A percentile compares a stretch with the other conserved stretches of the same genome.
phyloP scores from a whole-genome alignment of 1,140 invertebrate species.

The Drosophila pachea region DNA sequence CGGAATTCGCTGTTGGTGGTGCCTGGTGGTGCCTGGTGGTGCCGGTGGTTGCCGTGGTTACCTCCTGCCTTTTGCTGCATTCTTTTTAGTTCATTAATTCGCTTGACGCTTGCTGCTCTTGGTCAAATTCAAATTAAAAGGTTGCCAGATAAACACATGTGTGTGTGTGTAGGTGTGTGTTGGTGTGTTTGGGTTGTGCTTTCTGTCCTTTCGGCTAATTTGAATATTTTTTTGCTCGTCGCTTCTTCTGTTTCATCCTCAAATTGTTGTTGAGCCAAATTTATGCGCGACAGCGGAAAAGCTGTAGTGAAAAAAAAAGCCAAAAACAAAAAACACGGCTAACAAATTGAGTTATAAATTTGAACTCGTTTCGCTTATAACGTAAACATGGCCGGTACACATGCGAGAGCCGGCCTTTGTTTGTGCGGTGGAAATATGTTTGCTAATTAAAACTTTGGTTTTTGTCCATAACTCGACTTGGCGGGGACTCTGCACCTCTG shows the following conservation, averaged over 20 bases:
- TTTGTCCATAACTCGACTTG: constrained; percentile 10
- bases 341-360: constrained; percentile 70
- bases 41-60: constrained; percentile 6
- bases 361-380: constrained; percentile 43
- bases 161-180: constrained; percentile 20
- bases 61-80: constrained; percentile 8
- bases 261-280: constrained; percentile 45
- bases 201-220: constrained; percentile 29
- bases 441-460: constrained; percentile 30
- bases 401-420: constrained; percentile 1
- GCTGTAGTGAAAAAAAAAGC: constrained; percentile 7
- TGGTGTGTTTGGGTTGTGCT: constrained; percentile 23
- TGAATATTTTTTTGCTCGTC: constrained; percentile 32
- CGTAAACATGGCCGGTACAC: constrained; percentile 46
- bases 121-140: constrained; percentile 71
- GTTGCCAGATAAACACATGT: constrained; percentile 17
- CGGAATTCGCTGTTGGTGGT: constrained; percentile 9
- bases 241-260: background rate
- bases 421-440: constrained; percentile 8
- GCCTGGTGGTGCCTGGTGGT: background rate
- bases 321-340: constrained; percentile 20
- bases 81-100: constrained; percentile 67
- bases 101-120: constrained; percentile 9
- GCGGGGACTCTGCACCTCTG: too few relatives aligned
- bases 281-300: constrained; percentile 47